Conservation (phyloP, 2,113 vertebrate genomes). For the Synchiropus splendidus region DNA sequence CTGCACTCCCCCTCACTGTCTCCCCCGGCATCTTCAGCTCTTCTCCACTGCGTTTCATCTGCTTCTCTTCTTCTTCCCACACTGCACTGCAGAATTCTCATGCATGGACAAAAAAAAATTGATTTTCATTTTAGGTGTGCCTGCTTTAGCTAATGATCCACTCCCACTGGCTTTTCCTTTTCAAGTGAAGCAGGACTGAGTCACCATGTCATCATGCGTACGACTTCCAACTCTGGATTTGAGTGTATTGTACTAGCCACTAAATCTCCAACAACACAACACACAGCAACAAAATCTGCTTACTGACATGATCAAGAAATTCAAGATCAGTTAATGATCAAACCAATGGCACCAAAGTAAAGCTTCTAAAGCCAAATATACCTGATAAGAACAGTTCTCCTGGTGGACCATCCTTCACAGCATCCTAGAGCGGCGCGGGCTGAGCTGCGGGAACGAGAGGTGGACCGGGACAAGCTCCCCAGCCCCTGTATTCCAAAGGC, state of each 20-base stretch:
- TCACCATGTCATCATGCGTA: no score
- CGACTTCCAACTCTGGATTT: no score
- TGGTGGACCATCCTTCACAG: slow-evolving; percentile 90
- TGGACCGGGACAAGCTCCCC: slow-evolving; percentile 40
- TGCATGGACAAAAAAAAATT: no score
- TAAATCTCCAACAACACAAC: no score
- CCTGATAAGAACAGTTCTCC: slow-evolving; percentile 90
- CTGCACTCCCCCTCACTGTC: slow-evolving; percentile 7
- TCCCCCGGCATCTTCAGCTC: slow-evolving; percentile 33
- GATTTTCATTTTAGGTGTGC: slow-evolving; percentile 1
- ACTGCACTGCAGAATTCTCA: slow-evolving; percentile 44
- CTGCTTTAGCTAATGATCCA: neutral
- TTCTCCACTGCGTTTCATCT: slow-evolving; percentile 43
- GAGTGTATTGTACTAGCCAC: no score
- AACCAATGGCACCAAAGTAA: no score
- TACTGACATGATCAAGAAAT: neutral
- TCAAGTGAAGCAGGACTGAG: no score
- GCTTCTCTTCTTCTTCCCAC: slow-evolving; percentile 27
- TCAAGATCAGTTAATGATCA: no score
- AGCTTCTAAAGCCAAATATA: slow-evolving; percentile 40
- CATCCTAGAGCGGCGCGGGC: slow-evolving; percentile 73
- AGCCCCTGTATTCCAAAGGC: slow-evolving; percentile 51
- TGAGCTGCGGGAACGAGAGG: slow-evolving; percentile 27
- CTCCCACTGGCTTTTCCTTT: no score
- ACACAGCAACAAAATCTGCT: neutral